Conservation (phyloP, 37 sponge, comb jelly and placozoan species). For the Geodia barretti region DNA sequence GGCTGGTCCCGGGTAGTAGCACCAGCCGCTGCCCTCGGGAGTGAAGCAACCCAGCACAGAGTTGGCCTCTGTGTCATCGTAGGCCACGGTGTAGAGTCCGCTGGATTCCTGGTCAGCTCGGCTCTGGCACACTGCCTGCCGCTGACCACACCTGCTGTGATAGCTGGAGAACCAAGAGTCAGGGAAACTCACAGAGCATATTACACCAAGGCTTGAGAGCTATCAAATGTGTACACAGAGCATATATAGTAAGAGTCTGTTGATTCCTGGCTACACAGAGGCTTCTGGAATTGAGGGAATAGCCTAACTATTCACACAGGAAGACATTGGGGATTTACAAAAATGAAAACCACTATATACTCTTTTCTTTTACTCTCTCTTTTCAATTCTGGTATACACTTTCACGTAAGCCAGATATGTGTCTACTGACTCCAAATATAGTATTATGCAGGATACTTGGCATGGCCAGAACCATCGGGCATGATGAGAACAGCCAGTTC, state of each 20-base stretch:
- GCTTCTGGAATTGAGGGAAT: no score
- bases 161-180: not conserved
- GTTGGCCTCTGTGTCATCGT: conserved; percentile 43
- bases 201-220: not conserved
- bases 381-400: no score
- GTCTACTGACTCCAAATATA: not conserved
- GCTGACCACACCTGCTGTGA: conserved; percentile 3
- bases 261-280: no score
- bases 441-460: conserved; percentile 45
- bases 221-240: no score
- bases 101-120: conserved; percentile 44
- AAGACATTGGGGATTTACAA: no score
- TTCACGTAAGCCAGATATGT: not conserved
- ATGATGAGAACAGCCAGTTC: conserved; percentile 45
- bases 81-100: conserved; percentile 70
- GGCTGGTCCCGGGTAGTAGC: conserved; percentile 72
- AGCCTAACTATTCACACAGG: no score
- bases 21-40: conserved; percentile 69
- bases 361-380: no score
- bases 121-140: conserved; percentile 57
- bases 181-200: not conserved
- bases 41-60: conserved; percentile 79
- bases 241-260: no score
- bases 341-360: no score
- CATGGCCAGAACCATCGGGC: conserved; percentile 73